Conservation (phyloP, 2,113 vertebrate species). For the Protomyctophum bolini region DNA sequence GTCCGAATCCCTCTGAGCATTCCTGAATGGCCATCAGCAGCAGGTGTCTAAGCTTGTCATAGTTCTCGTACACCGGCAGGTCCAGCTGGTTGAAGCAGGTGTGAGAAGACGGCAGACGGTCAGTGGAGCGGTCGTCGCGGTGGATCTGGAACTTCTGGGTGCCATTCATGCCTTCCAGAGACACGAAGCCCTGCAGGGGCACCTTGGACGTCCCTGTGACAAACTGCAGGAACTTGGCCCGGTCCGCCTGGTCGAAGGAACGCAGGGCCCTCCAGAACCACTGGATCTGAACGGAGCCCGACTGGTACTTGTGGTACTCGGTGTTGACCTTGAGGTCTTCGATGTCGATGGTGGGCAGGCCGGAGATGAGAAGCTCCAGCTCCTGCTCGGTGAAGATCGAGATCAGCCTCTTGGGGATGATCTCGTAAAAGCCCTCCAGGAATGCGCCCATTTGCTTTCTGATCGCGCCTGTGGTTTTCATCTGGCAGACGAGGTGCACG, state of each 20-base stretch:
- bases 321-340: slow-evolving; percentile 98
- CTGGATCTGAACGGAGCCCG: slow-evolving; percentile 98
- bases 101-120: slow-evolving; percentile 94
- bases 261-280: slow-evolving; percentile 97
- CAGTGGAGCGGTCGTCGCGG: slow-evolving; percentile 94
- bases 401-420: slow-evolving; percentile 97
- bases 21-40: slow-evolving; percentile 97
- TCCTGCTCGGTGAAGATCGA: slow-evolving; percentile 99
- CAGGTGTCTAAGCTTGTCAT: slow-evolving; percentile 96
- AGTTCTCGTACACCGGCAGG: slow-evolving; percentile 94
- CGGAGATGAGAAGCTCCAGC: slow-evolving; percentile 95
- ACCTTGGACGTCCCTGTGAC: slow-evolving; percentile 97
- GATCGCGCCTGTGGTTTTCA: slow-evolving; percentile 98
- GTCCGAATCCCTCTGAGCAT: slow-evolving; percentile 95
- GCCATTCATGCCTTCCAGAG: slow-evolving; percentile 96
- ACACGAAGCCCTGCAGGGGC: slow-evolving; percentile 94
- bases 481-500: slow-evolving; percentile 96
- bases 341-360: slow-evolving; percentile 95
- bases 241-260: slow-evolving; percentile 95
- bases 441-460: slow-evolving; percentile 95
- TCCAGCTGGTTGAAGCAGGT: slow-evolving; percentile 98
- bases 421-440: slow-evolving; percentile 97
- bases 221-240: slow-evolving; percentile 97
- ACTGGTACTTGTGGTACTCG: slow-evolving; percentile 98
- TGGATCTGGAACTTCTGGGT: slow-evolving; percentile 99